Conservation (phyloP, 2,888 invertebrate genomes). For the Tipula vernalis region DNA sequence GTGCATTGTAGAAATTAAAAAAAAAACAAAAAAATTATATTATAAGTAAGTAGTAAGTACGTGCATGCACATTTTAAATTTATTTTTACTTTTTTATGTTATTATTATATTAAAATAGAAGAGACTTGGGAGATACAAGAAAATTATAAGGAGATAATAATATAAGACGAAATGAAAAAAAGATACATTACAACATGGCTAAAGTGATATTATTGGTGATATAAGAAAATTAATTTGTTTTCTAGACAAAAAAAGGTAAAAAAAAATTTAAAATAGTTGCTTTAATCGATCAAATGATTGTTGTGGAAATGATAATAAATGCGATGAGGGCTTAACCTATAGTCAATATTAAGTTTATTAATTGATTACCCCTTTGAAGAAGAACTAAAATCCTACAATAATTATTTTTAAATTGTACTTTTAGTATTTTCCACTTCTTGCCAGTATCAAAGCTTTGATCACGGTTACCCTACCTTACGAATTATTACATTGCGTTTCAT, state of each 20-base stretch:
- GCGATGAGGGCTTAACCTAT: not conserved
- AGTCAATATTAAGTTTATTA: too few species aligned
- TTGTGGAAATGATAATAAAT: not conserved
- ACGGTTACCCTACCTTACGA: too few species aligned
- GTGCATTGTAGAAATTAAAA: not conserved
- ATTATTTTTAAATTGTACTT: too few species aligned
- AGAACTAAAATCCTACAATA: too few species aligned
- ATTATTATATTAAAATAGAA: not conserved
- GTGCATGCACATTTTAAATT: not conserved
- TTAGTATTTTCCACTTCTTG: too few species aligned
- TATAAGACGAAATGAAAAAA: not conserved
- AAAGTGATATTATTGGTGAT: conserved; percentile 4
- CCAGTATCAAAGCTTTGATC: too few species aligned
- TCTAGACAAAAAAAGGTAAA: not conserved
- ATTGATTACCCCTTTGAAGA: too few species aligned
- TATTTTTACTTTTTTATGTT: not conserved
- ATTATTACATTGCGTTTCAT: too few species aligned
- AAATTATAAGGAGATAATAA: not conserved
- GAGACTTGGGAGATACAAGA: not conserved
- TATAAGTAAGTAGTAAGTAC: not conserved
- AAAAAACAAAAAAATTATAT: not conserved
- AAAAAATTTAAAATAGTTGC: not conserved
- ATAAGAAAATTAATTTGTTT: not conserved
- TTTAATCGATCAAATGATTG: not conserved
- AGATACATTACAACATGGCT: not conserved